Evolutionary conservation across 2,797 vertebrate species (phyloP), one percentile per base, ranked within the genome.

Genomic region (Taeniopygia guttata): DNA sequence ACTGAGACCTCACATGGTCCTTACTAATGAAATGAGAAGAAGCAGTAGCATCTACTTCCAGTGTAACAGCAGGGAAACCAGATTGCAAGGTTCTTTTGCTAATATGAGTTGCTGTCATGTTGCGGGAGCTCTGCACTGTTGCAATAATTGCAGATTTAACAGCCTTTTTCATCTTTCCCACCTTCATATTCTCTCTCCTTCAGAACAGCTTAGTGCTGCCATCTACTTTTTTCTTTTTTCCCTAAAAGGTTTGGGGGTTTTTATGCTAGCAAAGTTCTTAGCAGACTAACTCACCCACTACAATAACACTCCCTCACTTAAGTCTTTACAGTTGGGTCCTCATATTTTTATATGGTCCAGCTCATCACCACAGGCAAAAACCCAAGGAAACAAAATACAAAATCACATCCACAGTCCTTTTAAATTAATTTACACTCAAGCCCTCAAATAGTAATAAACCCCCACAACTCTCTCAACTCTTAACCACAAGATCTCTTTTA

Each of bases 141-240:
- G 87, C 87, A 96, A 56, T 92, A 95, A 94, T 58, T 96, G 94
- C 94, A 94, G 64, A 94, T 93, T 95, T 95, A 95, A 94, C 89
- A 91, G 92, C 58, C 76, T 93, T 95, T 90, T 95, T 84, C 68
- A 77, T 93, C 84, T 73, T 93, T 94, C 80, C 93, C 82, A 95
- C 93, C 91, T 95, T 90, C 91, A 89, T 90, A 90, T 87, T 55
- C 70, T 81, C 45, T 79, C 66, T 90, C 46, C 54, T 55, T 94
- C 90, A 86, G 29, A 95, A 76, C 70, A 94, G 90, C 86, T 95
- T 95, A 95, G 86, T 93, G 84, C 92, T 96, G 93, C 92, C 96
- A 96, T 92, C 87, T 96, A 95, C 77, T 66, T 92, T 56, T 86
- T 95, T 94, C n/a, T 93, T 94, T 84, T 60, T 3, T 70, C 49